Conservation (phyloP, 2,888 invertebrate species). For the Epirrita christyi region DNA sequence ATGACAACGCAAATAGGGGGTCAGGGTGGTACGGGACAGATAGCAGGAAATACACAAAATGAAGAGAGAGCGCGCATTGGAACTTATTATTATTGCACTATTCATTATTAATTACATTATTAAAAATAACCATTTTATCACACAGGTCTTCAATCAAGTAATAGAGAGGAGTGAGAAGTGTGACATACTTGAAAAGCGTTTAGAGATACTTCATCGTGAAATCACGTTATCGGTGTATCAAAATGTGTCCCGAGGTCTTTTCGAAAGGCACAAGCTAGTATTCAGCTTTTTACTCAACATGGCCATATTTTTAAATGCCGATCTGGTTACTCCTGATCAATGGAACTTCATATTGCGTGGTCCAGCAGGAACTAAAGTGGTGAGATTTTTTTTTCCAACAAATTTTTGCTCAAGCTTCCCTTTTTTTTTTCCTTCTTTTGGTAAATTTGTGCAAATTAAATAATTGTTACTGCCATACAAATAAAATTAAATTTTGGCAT, state of each 20-base stretch:
- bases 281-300: slow-evolving; percentile 93
- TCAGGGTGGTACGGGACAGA: too few species aligned
- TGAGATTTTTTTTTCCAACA: too few species aligned
- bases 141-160: slow-evolving; percentile 91
- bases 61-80: neutral
- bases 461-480: too few species aligned
- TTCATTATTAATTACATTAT: too few species aligned
- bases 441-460: too few species aligned
- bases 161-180: slow-evolving; percentile 90
- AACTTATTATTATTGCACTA: too few species aligned
- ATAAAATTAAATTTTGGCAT: too few species aligned
- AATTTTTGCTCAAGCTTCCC: too few species aligned
- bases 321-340: slow-evolving; percentile 84
- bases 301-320: slow-evolving; percentile 88
- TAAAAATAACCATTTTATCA: neutral
- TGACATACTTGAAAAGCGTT: slow-evolving; percentile 87
- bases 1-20: too few species aligned
- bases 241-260: slow-evolving; percentile 95
- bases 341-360: slow-evolving; percentile 93
- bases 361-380: slow-evolving; percentile 84
- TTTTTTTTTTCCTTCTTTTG: too few species aligned
- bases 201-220: slow-evolving; percentile 89
- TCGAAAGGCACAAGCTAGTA: slow-evolving; percentile 95
- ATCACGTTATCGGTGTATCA: slow-evolving; percentile 93
- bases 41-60: neutral